Percentiles rank a stretch among this genome's conserved stretches.
Conservation (phyloP, 2,888 invertebrate species). For the Homarus gammarus region DNA sequence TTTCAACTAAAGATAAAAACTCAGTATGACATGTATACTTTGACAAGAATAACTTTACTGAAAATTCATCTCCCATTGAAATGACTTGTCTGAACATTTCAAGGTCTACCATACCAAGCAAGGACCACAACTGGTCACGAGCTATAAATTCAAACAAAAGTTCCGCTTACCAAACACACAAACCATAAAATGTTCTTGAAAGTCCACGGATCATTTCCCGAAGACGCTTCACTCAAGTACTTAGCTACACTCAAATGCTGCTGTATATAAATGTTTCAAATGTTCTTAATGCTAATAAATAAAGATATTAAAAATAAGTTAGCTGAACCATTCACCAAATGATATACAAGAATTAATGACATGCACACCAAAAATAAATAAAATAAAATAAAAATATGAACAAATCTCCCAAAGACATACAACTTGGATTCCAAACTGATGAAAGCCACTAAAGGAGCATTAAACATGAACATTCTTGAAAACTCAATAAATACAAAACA, state of each 20-base stretch:
- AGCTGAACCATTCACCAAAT: conserved; percentile 31
- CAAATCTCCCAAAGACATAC: background rate
- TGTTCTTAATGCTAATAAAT: conserved; percentile 41
- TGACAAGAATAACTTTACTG: background rate
- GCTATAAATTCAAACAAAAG: background rate
- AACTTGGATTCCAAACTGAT: background rate
- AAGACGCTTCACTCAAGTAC: background rate
- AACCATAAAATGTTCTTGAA: background rate
- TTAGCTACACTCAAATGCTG: conserved; percentile 34
- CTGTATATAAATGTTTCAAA: conserved; percentile 4
- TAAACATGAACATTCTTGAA: background rate
- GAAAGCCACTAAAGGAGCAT: background rate
- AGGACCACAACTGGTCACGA: background rate
- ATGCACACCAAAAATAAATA: background rate
- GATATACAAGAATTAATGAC: conserved; percentile 22
- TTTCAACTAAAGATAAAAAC: background rate
- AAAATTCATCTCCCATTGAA: background rate
- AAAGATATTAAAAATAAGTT: conserved; percentile 28
- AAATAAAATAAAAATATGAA: background rate
- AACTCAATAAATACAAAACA: background rate
- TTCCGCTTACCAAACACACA: background rate
- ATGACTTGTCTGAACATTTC: background rate
- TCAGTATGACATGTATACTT: background rate
- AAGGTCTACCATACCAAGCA: background rate
- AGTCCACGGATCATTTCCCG: background rate